Evolutionary conservation across 1,140 invertebrate genomes (phyloP).

Genomic region (Apocrypta bakeri): DNA sequence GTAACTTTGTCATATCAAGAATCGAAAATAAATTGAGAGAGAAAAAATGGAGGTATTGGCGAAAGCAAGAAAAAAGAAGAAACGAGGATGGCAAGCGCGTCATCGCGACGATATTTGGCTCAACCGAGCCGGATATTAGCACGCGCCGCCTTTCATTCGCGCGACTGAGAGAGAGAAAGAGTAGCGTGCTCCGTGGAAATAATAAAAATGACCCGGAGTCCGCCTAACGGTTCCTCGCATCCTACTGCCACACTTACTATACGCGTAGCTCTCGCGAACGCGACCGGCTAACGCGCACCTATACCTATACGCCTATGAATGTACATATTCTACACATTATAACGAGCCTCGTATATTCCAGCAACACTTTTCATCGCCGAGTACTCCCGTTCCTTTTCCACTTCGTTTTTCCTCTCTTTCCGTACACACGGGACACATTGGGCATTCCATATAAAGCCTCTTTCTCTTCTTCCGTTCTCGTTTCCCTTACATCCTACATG

Average conservation of each 20-base stretch:
- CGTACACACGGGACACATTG: not conserved
- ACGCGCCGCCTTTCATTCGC: slow-evolving; percentile 22
- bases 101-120: slow-evolving; percentile 27
- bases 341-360: slow-evolving; percentile 1
- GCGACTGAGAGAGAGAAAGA: slow-evolving; percentile 2
- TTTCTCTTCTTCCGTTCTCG: slow-evolving; percentile 22
- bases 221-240: slow-evolving; percentile 64
- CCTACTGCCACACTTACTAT: slow-evolving; percentile 69
- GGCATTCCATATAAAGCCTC: slow-evolving; percentile 14
- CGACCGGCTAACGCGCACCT: slow-evolving; percentile 22
- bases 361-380: slow-evolving; percentile 40
- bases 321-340: too few species aligned
- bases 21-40: too few species aligned
- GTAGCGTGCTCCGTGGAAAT: slow-evolving; percentile 48
- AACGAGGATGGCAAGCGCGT: slow-evolving; percentile 52
- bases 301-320: slow-evolving; percentile 48
- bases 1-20: too few species aligned
- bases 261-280: slow-evolving; percentile 38
- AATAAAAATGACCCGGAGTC: slow-evolving; percentile 62
- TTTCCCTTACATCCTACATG: slow-evolving; percentile 7
- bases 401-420: not conserved
- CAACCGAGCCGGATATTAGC: slow-evolving; percentile 22
- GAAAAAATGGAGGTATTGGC: too few species aligned
- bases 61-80: too few species aligned
- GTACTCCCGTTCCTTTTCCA: not conserved